Conservation (phyloP, 2,888 invertebrate genomes). For the Apomyelois bistriatella region DNA sequence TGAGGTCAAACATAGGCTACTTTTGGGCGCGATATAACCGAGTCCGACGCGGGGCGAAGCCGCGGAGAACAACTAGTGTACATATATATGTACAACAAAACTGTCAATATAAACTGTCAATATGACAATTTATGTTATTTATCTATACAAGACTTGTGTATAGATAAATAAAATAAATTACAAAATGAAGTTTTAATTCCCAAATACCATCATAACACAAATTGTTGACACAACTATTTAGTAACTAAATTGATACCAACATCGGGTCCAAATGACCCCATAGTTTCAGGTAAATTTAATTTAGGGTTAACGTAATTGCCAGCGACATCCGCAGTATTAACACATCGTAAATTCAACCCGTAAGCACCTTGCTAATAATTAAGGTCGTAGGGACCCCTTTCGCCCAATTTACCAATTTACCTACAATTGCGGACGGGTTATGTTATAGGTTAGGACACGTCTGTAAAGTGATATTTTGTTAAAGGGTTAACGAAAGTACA, state of each 20-base stretch:
- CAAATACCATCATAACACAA: slow-evolving; percentile 13
- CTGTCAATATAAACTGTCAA: too few species aligned
- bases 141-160: too few species aligned
- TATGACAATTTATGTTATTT: too few species aligned
- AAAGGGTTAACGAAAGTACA: slow-evolving; percentile 20
- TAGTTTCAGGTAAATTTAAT: slow-evolving; percentile 72
- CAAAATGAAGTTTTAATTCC: neutral
- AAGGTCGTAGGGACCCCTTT: slow-evolving; percentile 58
- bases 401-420: slow-evolving; percentile 62
- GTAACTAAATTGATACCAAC: slow-evolving; percentile 20
- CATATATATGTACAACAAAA: too few species aligned
- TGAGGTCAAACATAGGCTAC: too few species aligned
- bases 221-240: slow-evolving; percentile 14
- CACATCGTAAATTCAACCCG: slow-evolving; percentile 74
- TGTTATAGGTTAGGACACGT: slow-evolving; percentile 43
- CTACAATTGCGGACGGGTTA: slow-evolving; percentile 46
- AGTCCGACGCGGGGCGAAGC: too few species aligned
- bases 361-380: slow-evolving; percentile 76
- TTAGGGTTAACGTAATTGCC: slow-evolving; percentile 63
- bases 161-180: too few species aligned
- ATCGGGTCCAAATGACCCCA: slow-evolving; percentile 38
- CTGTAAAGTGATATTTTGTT: slow-evolving; percentile 46
- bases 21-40: too few species aligned
- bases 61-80: too few species aligned
- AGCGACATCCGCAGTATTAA: slow-evolving; percentile 68